phyloP scores from a whole-genome alignment of 23 tunicate species.

The Ciona savignyi region DNA sequence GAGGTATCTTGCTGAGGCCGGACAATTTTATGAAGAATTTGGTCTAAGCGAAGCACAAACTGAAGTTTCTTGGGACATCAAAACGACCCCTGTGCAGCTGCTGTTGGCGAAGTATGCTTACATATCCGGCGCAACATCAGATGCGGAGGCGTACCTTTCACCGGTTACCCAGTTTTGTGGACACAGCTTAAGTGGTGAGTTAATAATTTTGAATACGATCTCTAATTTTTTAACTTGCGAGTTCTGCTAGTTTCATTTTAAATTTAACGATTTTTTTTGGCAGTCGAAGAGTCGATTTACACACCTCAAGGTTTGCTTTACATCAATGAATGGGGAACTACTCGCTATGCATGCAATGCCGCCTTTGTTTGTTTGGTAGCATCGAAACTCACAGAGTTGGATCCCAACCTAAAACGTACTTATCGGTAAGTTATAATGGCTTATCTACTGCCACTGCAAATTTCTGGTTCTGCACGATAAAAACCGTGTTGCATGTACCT shows the following conservation, averaged over 20 bases:
- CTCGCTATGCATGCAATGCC: no score
- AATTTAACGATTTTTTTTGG: no score
- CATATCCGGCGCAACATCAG: constrained; percentile 4
- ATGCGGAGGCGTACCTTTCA: constrained; percentile 13
- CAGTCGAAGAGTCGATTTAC: constrained; percentile 25
- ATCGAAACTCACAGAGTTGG: constrained; percentile 31
- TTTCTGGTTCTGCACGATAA: no score
- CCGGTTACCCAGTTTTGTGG: constrained; percentile 27
- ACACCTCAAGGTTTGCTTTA: constrained; percentile 55
- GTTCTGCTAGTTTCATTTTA: no score
- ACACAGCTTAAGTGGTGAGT: constrained; percentile 21
- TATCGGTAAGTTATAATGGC: no score
- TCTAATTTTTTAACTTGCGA: no score
- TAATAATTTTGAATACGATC: no score
- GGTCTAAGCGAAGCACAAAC: not conserved
- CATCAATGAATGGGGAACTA: constrained; percentile 64
- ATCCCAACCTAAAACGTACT: constrained; percentile 23
- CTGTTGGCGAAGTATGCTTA: constrained; percentile 14
- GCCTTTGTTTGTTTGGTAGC: no score
- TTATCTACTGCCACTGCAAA: no score
- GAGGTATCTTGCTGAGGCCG: constrained; percentile 34
- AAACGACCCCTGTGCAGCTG: constrained; percentile 19
- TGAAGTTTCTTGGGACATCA: constrained; percentile 38
- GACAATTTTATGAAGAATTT: constrained; percentile 6
- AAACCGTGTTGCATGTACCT: no score